These are phyloP conservation scores for Yponomeuta evonymella DNA, from an alignment of 2,888 invertebrate genomes.

Conservation along the genomic window DNA sequence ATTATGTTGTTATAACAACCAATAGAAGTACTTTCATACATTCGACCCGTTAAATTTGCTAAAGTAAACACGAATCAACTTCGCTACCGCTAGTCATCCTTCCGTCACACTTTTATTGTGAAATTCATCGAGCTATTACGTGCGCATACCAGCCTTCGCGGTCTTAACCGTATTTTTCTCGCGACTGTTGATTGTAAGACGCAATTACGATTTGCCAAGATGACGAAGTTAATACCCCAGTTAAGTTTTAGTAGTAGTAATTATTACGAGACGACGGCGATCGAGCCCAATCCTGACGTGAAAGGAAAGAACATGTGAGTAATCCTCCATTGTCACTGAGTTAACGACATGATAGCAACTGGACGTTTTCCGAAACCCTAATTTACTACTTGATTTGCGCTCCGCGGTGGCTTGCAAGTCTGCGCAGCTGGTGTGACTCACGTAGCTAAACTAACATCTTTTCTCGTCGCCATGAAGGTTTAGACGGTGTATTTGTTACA, in stretches of 20 bases:
- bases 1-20: constrained; percentile 28
- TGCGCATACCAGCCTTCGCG: constrained; percentile 34
- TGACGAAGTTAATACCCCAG: constrained; percentile 73
- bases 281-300: constrained; percentile 47
- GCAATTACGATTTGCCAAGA: constrained; percentile 67
- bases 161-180: constrained; percentile 58
- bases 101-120: constrained; percentile 42
- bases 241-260: constrained; percentile 75
- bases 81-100: constrained; percentile 9
- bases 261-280: constrained; percentile 52
- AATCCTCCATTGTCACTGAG: constrained; percentile 11
- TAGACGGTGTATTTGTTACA: no score
- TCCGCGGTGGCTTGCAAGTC: not conserved
- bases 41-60: not conserved
- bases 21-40: not conserved
- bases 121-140: constrained; percentile 37
- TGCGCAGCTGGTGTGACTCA: no score
- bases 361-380: not conserved
- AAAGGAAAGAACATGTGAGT: constrained; percentile 50
- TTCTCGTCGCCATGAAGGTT: no score
- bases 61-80: not conserved
- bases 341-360: not conserved
- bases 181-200: constrained; percentile 55
- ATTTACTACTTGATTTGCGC: not conserved
- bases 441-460: no score